Percentiles rank a stretch among this genome's conserved stretches.
Conservation (phyloP, 2,888 invertebrate species). For the Liposcelis brunnea region DNA sequence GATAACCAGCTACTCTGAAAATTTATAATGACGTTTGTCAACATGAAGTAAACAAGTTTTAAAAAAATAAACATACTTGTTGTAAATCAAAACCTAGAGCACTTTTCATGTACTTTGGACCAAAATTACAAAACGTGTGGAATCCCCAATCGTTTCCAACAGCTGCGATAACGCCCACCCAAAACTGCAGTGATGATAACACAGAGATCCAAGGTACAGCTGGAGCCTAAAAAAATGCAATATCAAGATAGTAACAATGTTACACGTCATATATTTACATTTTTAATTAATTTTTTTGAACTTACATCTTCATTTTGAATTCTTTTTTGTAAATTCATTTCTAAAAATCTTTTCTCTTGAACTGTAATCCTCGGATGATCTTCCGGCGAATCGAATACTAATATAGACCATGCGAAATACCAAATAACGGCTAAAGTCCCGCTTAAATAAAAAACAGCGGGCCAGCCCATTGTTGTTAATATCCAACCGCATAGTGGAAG, state of each 20-base stretch:
- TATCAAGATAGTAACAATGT: too few species aligned
- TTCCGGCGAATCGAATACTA: conserved; percentile 21
- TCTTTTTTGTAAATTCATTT: conserved; percentile 8
- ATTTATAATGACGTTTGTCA: too few species aligned
- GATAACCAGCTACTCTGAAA: conserved; percentile 17
- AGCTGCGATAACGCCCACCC: conserved; percentile 21
- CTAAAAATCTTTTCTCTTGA: conserved; percentile 19
- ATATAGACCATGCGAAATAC: conserved; percentile 22
- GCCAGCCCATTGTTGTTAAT: conserved; percentile 25
- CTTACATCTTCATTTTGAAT: conserved; percentile 10
- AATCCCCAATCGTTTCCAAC: conserved; percentile 24
- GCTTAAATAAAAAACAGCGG: conserved; percentile 27
- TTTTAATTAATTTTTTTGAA: too few species aligned
- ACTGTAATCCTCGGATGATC: conserved; percentile 21
- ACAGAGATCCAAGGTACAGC: conserved; percentile 22
- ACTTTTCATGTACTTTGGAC: conserved; percentile 23
- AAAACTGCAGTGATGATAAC: conserved; percentile 21
- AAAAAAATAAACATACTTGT: conserved; percentile 17
- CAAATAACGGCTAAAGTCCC: conserved; percentile 22
- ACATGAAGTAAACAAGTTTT: too few species aligned
- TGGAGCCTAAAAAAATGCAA: conserved; percentile 14
- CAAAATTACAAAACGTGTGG: conserved; percentile 23
- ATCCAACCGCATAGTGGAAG: conserved; percentile 27
- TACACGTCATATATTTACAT: too few species aligned
- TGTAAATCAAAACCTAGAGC: conserved; percentile 22